Evolutionary conservation across 2,797 vertebrate genomes (phyloP).

Genomic region (Lepilemur septentrionalis): DNA sequence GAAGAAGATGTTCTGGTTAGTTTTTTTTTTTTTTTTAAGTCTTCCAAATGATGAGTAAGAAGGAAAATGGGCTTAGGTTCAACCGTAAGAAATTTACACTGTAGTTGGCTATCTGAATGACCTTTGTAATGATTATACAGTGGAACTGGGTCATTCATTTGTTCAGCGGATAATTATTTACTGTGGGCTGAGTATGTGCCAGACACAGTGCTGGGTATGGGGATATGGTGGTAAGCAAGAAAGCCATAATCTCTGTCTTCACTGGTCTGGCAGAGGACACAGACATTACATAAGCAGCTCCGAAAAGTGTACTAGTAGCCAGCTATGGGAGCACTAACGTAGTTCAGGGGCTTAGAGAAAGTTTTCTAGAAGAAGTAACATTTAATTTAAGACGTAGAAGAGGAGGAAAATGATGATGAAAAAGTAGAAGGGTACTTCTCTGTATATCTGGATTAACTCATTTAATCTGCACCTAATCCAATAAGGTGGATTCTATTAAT

Average conservation of each 20-base stretch:
- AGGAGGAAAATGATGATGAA: not conserved
- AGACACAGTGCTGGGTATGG: not conserved
- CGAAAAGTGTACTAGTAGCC: not conserved
- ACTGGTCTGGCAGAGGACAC: not conserved
- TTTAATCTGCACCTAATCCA: not conserved
- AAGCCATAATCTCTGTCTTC: not conserved
- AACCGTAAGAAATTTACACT: not conserved
- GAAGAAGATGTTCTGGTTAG: not conserved
- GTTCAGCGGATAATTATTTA: not conserved
- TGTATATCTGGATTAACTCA: not conserved
- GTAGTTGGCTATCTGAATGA: not conserved
- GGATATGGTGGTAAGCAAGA: not conserved
- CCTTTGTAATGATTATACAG: not conserved
- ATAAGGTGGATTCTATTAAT: not conserved
- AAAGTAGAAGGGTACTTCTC: not conserved
- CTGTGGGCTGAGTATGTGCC: not conserved
- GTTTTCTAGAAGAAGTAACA: not conserved
- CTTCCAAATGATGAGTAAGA: not conserved
- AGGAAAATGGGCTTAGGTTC: not conserved
- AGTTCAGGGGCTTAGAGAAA: not conserved
- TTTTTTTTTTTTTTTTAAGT: not conserved
- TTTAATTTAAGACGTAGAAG: not conserved
- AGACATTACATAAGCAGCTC: not conserved
- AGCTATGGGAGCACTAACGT: not conserved
- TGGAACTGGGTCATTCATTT: not conserved